Percentiles rank a stretch among this genome's conserved stretches.
Evolutionary conservation across 2,113 vertebrate species (phyloP).

Genomic region (Lota lota): DNA sequence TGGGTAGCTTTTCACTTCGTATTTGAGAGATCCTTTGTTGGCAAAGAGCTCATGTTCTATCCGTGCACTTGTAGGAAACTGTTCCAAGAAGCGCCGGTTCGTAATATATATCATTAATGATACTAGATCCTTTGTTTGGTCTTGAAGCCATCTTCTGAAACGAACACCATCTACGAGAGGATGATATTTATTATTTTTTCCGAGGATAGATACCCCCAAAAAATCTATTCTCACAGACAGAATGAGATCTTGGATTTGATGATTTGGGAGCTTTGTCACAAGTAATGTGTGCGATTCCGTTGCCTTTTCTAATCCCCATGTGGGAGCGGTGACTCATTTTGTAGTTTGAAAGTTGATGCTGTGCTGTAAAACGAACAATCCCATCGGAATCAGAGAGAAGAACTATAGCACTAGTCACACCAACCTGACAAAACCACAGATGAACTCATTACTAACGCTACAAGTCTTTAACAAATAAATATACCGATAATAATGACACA

Average conservation of each 20-base stretch:
- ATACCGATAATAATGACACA: conserved; percentile 53
- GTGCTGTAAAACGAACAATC: conserved; percentile 62
- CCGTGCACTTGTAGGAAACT: conserved; percentile 57
- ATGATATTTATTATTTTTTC: conserved; percentile 66
- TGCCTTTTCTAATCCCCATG: conserved; percentile 57
- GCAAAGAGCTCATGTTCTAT: conserved; percentile 58
- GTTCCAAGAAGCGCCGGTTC: conserved; percentile 55
- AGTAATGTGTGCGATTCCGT: conserved; percentile 69
- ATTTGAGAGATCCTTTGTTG: conserved; percentile 72
- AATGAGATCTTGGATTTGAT: conserved; percentile 63
- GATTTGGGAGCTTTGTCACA: conserved; percentile 67
- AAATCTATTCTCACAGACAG: conserved; percentile 59
- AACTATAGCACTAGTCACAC: neutral
- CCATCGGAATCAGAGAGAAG: conserved; percentile 49
- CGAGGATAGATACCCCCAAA: conserved; percentile 51
- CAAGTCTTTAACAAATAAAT: conserved; percentile 62
- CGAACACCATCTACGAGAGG: conserved; percentile 44
- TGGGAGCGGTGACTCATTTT: conserved; percentile 66
- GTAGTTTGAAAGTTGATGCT: conserved; percentile 66
- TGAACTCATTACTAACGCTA: conserved; percentile 48
- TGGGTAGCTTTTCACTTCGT: conserved; percentile 66
- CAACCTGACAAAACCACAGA: conserved; percentile 9
- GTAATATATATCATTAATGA: conserved; percentile 69
- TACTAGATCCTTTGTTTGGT: conserved; percentile 67
- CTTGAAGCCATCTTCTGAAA: conserved; percentile 67